phyloP scores from a whole-genome alignment of 2,797 vertebrate species.

The Xerus rutilus region DNA sequence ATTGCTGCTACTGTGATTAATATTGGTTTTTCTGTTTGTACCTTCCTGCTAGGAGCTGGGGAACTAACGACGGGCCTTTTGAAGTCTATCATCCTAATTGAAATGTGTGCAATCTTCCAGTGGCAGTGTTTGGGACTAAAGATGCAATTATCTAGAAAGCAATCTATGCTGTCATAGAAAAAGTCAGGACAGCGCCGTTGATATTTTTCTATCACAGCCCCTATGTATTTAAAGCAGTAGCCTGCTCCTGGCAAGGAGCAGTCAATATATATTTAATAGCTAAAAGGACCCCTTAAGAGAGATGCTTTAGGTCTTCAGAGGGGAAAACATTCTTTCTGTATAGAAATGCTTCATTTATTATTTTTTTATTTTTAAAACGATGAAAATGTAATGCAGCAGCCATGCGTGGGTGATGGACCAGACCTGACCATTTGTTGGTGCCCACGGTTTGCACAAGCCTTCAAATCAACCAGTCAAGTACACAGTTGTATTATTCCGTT shows the following conservation, averaged over 20 bases:
- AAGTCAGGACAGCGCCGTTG: neutral
- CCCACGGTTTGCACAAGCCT: fast-evolving
- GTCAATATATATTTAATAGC: neutral
- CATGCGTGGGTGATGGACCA: neutral
- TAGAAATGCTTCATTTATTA: neutral
- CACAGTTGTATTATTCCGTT: neutral
- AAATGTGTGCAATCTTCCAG: neutral
- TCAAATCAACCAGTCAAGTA: neutral
- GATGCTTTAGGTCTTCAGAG: neutral
- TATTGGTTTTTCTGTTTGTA: too few relatives aligned
- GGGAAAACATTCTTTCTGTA: neutral
- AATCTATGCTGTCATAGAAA: neutral
- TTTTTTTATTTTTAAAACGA: neutral
- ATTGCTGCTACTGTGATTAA: neutral
- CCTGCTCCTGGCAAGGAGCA: neutral
- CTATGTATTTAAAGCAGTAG: neutral
- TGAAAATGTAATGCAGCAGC: neutral
- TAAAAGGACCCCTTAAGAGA: neutral
- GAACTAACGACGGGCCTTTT: neutral
- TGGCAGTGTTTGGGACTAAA: neutral
- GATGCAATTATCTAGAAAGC: neutral
- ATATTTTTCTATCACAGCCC: neutral
- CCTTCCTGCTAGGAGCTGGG: neutral
- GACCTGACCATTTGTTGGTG: fast-evolving
- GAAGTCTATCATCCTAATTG: neutral